Conservation (phyloP, 1,140 invertebrate genomes). For the Drosophila guanche region DNA sequence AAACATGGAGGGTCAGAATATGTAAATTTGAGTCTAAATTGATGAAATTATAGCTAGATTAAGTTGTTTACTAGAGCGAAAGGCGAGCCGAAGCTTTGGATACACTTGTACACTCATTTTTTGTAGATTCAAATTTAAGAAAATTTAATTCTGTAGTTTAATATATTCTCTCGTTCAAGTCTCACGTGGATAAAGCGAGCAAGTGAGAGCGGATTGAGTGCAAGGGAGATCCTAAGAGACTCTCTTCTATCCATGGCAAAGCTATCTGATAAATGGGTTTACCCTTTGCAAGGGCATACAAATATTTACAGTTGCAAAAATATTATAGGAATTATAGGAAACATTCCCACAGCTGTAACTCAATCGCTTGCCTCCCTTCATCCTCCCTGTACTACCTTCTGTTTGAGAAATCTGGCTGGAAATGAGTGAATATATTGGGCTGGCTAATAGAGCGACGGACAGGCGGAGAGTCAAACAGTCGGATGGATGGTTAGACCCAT, state of each 20-base stretch:
- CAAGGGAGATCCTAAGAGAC: too few relatives aligned
- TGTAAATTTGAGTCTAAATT: background rate
- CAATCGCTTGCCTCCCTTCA: background rate
- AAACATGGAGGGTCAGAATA: background rate
- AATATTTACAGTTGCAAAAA: background rate
- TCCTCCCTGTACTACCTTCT: too few relatives aligned
- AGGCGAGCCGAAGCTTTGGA: too few relatives aligned
- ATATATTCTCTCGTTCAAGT: too few relatives aligned
- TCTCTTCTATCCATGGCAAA: too few relatives aligned
- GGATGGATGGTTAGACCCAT: slow-evolving; percentile 14
- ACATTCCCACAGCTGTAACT: background rate
- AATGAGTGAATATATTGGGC: slow-evolving; percentile 1
- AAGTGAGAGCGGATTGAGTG: too few relatives aligned
- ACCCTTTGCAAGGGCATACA: background rate
- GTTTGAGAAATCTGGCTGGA: too few relatives aligned
- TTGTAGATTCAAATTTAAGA: too few relatives aligned
- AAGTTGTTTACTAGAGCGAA: slow-evolving; percentile 2
- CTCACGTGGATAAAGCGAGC: too few relatives aligned
- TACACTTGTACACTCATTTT: too few relatives aligned
- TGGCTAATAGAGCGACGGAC: background rate
- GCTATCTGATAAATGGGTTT: too few relatives aligned
- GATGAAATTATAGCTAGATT: slow-evolving; percentile 29
- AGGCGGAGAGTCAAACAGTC: background rate
- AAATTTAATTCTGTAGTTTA: too few relatives aligned
- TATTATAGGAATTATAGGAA: slow-evolving; percentile 9